Evolutionary conservation across 2,113 vertebrate genomes (phyloP).

Genomic region (Dryoscopus gambensis): DNA sequence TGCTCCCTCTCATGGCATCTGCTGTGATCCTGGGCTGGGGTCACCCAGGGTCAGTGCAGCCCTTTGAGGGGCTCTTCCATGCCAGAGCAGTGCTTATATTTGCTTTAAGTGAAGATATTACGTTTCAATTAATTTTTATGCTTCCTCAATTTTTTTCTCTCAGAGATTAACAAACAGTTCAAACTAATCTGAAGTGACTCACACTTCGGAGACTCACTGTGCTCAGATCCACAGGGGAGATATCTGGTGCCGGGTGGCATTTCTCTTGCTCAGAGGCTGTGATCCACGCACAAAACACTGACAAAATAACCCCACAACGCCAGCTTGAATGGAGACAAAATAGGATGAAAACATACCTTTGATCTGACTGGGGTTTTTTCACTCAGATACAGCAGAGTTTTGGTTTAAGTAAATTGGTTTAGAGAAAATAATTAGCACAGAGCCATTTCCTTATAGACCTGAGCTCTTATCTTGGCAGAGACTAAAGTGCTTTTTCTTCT

Average conservation of each 20-base stretch:
- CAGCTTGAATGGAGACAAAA: not conserved
- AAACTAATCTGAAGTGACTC: conserved; percentile 43
- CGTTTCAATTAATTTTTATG: not conserved
- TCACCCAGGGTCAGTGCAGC: not conserved
- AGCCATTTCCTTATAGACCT: not conserved
- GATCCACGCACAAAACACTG: not conserved
- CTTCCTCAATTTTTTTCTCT: not conserved
- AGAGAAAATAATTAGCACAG: not conserved
- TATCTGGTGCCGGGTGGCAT: not conserved
- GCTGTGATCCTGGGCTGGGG: not conserved
- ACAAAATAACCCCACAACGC: not conserved
- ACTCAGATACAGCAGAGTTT: not conserved
- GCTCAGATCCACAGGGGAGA: not conserved
- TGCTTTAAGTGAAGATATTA: not conserved
- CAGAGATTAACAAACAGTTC: not conserved
- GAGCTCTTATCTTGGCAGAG: conserved; percentile 15
- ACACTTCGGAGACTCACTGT: not conserved
- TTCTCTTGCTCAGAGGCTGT: not conserved
- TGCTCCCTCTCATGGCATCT: not conserved
- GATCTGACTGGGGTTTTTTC: not conserved
- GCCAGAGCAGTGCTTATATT: not conserved
- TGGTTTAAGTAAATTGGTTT: not conserved
- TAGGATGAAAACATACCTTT: not conserved
- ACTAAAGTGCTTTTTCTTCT: not conserved
- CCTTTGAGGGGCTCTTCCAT: not conserved